Conservation (phyloP, 2,797 vertebrate genomes). For the Cichlasoma orientale region DNA sequence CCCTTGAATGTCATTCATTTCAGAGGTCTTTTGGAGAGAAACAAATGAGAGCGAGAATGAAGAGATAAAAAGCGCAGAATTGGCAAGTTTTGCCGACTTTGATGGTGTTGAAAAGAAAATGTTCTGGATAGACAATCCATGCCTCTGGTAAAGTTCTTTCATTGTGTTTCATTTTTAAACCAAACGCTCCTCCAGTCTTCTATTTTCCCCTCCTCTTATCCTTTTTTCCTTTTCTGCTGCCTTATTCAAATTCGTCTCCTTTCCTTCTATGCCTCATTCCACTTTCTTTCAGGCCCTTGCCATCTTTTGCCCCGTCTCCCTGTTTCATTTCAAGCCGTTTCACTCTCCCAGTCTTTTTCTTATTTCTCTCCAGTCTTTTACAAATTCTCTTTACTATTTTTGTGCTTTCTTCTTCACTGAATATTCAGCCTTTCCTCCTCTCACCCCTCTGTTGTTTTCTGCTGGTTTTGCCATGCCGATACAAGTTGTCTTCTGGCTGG, state of each 20-base stretch:
- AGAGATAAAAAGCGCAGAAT: constrained; percentile 56
- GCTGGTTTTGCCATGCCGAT: constrained; percentile 3
- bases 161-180: constrained; percentile 69
- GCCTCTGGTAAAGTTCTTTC: constrained; percentile 66
- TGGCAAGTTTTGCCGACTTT: constrained; percentile 61
- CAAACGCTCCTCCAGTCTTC: constrained; percentile 27
- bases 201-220: background rate
- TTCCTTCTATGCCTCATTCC: constrained; percentile 40
- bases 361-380: constrained; percentile 45
- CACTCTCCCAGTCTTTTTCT: constrained; percentile 20
- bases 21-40: constrained; percentile 41
- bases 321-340: constrained; percentile 53
- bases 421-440: background rate
- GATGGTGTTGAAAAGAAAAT: constrained; percentile 66
- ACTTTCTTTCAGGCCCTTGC: constrained; percentile 34
- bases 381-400: constrained; percentile 15
- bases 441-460: constrained; percentile 16
- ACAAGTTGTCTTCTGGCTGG: constrained; percentile 34
- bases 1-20: constrained; percentile 49
- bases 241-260: constrained; percentile 39
- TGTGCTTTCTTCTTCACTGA: background rate
- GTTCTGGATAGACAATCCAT: constrained; percentile 65
- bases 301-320: constrained; percentile 20
- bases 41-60: constrained; percentile 43
- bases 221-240: constrained; percentile 31